Conservation (phyloP, 2,888 invertebrate species). For the Sinopyrophorus schimmeli region DNA sequence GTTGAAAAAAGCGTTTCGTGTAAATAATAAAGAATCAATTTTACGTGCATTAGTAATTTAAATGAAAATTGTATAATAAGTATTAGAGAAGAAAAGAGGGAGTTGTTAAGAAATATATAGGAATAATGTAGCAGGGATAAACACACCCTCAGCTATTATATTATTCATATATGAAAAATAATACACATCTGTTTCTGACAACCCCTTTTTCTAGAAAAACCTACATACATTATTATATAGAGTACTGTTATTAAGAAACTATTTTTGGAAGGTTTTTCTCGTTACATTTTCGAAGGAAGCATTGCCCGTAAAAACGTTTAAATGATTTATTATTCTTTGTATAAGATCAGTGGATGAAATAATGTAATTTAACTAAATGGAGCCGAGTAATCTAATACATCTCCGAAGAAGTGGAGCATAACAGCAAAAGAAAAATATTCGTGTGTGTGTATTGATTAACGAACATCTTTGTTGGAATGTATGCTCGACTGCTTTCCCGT, state of each 20-base stretch:
- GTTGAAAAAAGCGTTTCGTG: too few relatives aligned
- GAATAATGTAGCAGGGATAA: conserved; percentile 24
- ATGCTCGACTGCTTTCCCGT: conserved; percentile 43
- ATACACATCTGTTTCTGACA: conserved; percentile 32
- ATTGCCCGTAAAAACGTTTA: too few relatives aligned
- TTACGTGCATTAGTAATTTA: too few relatives aligned
- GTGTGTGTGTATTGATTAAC: conserved; percentile 44
- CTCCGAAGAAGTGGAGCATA: conserved; percentile 34
- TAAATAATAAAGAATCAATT: too few relatives aligned
- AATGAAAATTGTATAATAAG: not conserved
- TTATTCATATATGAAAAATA: conserved; percentile 33
- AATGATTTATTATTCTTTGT: not conserved
- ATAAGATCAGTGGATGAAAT: conserved; percentile 4
- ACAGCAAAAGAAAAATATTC: conserved; percentile 37
- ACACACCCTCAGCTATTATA: conserved; percentile 25
- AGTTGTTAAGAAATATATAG: conserved; percentile 20
- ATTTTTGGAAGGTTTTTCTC: conserved; percentile 21
- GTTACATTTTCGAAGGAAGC: conserved; percentile 21
- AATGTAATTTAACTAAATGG: conserved; percentile 32
- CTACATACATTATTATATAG: conserved; percentile 26
- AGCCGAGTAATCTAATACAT: conserved; percentile 37
- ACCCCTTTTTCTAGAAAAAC: conserved; percentile 28
- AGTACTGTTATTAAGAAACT: conserved; percentile 29
- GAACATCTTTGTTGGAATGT: conserved; percentile 45
- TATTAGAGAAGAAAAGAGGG: conserved; percentile 16